Percentiles rank a stretch among this genome's conserved stretches.
Conservation (phyloP, 2,113 vertebrate genomes). For the Salvator merianae region DNA sequence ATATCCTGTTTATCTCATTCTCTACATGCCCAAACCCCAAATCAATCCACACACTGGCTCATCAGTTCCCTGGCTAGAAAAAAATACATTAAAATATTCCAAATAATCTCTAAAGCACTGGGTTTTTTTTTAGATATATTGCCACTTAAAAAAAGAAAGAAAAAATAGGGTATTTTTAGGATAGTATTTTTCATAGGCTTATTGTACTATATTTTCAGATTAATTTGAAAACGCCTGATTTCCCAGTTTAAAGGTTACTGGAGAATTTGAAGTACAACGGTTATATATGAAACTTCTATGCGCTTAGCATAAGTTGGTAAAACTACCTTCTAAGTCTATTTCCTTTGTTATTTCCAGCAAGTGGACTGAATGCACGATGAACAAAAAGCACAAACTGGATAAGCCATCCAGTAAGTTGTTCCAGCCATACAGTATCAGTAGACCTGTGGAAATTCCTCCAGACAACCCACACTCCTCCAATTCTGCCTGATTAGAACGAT, state of each 20-base stretch:
- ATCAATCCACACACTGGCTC: not conserved
- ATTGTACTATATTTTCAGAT: not conserved
- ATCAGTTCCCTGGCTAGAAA: not conserved
- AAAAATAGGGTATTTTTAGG: not conserved
- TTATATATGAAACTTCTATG: not conserved
- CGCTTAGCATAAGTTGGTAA: not conserved
- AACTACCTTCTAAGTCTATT: not conserved
- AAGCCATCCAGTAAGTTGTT: not conserved
- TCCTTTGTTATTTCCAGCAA: not conserved
- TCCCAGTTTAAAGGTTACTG: not conserved
- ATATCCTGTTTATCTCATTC: not conserved
- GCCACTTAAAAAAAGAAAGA: not conserved
- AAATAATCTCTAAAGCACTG: not conserved
- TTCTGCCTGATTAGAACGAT: not conserved
- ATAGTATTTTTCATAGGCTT: not conserved
- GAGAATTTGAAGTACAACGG: not conserved
- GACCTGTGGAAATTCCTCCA: not conserved
- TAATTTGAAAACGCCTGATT: not conserved
- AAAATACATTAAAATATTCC: not conserved
- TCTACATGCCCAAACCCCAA: not conserved
- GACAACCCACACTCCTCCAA: not conserved
- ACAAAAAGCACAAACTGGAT: not conserved
- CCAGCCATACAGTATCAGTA: not conserved
- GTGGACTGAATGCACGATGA: not conserved
- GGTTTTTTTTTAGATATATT: not conserved